Evolutionary conservation across 2,797 vertebrate species (phyloP), one percentile per base, ranked within the genome.

Genomic region (Ceyx erithaca): DNA sequence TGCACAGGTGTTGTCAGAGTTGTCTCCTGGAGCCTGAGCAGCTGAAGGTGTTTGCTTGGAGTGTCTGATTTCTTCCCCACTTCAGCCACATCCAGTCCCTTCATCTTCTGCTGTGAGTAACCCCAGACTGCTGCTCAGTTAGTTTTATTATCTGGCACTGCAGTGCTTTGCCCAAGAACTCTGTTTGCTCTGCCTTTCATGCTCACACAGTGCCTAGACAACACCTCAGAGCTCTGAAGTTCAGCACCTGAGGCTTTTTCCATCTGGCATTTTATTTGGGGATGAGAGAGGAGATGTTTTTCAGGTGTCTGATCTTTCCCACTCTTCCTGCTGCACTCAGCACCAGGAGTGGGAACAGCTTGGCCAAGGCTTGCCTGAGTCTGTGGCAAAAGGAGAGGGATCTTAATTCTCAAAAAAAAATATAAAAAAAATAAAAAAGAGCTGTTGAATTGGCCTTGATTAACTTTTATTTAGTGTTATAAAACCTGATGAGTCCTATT

Each of bases 401-500:
- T n/a, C 35, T 88, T 89, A 51, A 48, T 76, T 80, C 16, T 71
- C 40, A 55, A 40, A 14, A 37, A 37, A 37, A 37, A 13, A 37
- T 13, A 37, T 5, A 37, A 37, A 37, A 37, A 37, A 40, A 40
- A 14, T 40, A 14, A 69, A 89, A 94, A 76, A 55, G 30, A 85
- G 40, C 35, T 73, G 70, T 61, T 80, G 64, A 76, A 73, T 90
- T 81, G 76, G 67, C 52, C 35, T 83, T 87, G 77, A 75, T 66
- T 79, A 86, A 83, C n/a, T 95, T 87, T 63, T 59, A 89, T 87
- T 95, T 95, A 76, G 20, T 79, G 19, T 81, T 87, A 70, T 48
- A 52, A 90, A 91, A 95, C 58, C n/a, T 67, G 43, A 85, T 69
- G 41, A 77, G 33, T 40, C 35, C 2, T 81, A 88, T 73, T 86